A percentile compares a stretch with the other conserved stretches of the same genome.
Evolutionary conservation across 2,888 invertebrate species (phyloP).

Genomic region (Neoitamus cyanurus): DNA sequence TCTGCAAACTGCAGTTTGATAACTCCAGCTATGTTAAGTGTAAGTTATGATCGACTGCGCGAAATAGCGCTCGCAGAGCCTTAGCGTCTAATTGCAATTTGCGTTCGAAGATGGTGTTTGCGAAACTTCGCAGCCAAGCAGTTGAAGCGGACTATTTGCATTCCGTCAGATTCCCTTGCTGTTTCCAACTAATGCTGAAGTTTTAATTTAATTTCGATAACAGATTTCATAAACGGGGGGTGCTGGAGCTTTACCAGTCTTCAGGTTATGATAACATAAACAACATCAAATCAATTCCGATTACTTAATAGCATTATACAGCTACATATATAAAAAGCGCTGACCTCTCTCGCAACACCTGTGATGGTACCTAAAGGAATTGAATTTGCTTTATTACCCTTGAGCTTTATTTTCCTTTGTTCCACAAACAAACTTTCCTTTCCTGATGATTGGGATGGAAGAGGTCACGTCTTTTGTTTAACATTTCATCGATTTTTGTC

Average conservation of each 20-base stretch:
- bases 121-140: background rate
- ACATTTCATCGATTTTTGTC: background rate
- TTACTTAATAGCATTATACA: background rate
- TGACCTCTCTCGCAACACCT: background rate
- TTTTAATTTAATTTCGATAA: background rate
- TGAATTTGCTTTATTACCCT: background rate
- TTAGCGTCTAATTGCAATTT: background rate
- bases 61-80: background rate
- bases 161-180: background rate
- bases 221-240: background rate
- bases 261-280: background rate
- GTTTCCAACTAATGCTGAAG: background rate
- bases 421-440: background rate
- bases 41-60: background rate
- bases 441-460: background rate
- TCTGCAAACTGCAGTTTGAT: no score
- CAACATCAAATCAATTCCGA: background rate
- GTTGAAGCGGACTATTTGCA: background rate
- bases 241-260: background rate
- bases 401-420: background rate
- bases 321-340: background rate
- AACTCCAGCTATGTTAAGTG: no score
- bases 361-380: background rate
- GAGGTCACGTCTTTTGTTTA: background rate
- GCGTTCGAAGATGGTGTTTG: background rate